These are phyloP conservation scores for Plecotus auritus DNA, from an alignment of 2,113 vertebrate species.

Conservation along the genomic window DNA sequence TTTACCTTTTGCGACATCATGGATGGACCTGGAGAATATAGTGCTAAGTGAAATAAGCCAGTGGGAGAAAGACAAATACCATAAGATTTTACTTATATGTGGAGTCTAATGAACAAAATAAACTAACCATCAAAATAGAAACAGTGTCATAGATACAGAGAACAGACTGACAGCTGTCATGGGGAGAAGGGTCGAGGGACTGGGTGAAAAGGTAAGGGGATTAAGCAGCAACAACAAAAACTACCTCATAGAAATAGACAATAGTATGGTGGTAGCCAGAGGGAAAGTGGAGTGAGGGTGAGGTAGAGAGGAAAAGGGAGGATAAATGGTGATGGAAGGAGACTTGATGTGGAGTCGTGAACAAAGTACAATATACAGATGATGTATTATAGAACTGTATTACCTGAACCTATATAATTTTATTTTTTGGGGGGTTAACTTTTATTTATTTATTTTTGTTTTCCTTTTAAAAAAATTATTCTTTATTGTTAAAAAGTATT, in stretches of 20 bases:
- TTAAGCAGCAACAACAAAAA: background rate
- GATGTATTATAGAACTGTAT: background rate
- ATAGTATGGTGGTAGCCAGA: background rate
- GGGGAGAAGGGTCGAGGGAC: background rate
- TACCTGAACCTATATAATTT: background rate
- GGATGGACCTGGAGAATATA: background rate
- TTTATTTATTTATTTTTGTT: too few relatives aligned
- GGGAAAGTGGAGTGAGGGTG: background rate
- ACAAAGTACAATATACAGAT: background rate
- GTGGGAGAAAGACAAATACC: background rate
- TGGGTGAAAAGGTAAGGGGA: background rate
- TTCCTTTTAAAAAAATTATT: too few relatives aligned
- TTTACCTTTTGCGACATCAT: background rate
- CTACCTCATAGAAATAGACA: background rate
- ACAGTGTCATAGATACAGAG: background rate
- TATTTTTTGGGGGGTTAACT: background rate
- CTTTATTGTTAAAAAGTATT: too few relatives aligned
- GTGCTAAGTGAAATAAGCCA: background rate
- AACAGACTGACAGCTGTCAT: background rate
- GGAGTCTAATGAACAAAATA: background rate
- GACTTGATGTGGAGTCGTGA: background rate
- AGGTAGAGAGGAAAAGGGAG: background rate
- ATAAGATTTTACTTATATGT: background rate
- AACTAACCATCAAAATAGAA: background rate
- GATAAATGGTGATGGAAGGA: background rate